Base-by-base conservation (phyloP, 2,113 vertebrate species). In the Hemichromis elongatus region DNA sequence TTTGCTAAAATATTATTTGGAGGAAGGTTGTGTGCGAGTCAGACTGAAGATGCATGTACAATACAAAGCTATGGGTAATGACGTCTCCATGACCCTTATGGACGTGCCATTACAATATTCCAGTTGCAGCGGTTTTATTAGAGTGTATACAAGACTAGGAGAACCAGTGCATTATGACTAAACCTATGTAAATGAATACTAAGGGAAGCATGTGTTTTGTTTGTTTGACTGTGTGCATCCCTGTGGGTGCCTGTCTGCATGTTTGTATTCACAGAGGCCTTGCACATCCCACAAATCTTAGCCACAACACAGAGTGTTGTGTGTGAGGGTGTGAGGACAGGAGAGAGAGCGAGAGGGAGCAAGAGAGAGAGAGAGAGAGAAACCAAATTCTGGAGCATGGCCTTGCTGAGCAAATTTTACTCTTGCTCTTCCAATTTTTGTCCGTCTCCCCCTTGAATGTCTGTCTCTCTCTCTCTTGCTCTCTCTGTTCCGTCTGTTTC, bases 401-500 rank as follows among this genome's bases (percentile, higher is more conserved):
- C 89, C 92, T 92, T 45, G 63, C 82, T 82, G 57, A 78, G 80
- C 47, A 93, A 90, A 94, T 90, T 94, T 82, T 47, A 81, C 88
- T 82, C 81, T 82, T 28, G 53, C 59, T 79, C 47, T 45, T 37
- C 61, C 52, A 9, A 50, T 86, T 37, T 80, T 42, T 53, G 59
- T 78, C 59, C 6, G 19, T 56, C 79, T 50, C 63, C 40, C 30
- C 35, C 50, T 24, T 70, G 80, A 81, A 9, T 1, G 63, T 85
- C 79, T 55, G 75, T 45, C 80, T 86, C 53, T 66, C n/a, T 66
- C n/a, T n/a, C 78, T 55, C 82, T 50, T 59, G 13, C 54, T 73
- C 78, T 42, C 82, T 80, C 83, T 70, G 77, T 77, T 82, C 84
- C 80, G 83, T 87, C 66, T 9, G 77, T 86, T 85, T 86, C 90